Base-by-base conservation (phyloP, 2,797 vertebrate genomes). In the Scleropages formosus region DNA sequence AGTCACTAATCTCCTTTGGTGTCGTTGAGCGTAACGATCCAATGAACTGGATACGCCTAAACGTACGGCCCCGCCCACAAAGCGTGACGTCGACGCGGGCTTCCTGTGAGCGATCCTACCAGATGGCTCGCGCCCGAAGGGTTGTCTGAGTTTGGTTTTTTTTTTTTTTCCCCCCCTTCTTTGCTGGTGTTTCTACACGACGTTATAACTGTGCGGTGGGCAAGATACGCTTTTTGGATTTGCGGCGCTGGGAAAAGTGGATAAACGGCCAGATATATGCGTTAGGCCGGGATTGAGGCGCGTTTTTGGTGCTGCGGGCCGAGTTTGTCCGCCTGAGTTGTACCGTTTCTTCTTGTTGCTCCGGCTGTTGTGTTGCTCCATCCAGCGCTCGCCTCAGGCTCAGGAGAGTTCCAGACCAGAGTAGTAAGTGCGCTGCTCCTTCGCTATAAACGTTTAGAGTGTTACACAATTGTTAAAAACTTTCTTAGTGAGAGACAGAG, bases 71-170 rank as follows among this genome's bases (percentile, higher is more conserved):
- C 85, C 88, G 81, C 91, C 85, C 53, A 22, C 10, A 0, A 24
- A 15, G 74, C 63, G 78, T 84, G 81, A 84, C 81, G 76, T 78
- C 80, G 39, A 85, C 75, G 92, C 92, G 91, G 89, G 90, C 90
- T 91, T 89, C 88, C 89, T 87, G 84, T 81, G 77, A 81, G 16
- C 80, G 78, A 78, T 39, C 64, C 82, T 83, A 85, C 80, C 82
- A 72, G 67, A 86, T 80, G 80, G 78, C 60, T 81, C 39, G 64
- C 20, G 22, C 24, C 31, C 31, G 31, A 2, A 2, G 31, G 31
- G 31, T 39, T 39, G 31, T 39, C 2, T 39, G 31, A 39, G 44
- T 6, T n/a, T 39, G 16, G 44, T 16, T n/a, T 20, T 61, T 65
- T 70, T 22, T 27, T 78, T 49, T 18, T 62, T 18, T 59, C 20